Evolutionary conservation across 2,797 vertebrate species (phyloP).

Genomic region (Catamblyrhynchus diadema): DNA sequence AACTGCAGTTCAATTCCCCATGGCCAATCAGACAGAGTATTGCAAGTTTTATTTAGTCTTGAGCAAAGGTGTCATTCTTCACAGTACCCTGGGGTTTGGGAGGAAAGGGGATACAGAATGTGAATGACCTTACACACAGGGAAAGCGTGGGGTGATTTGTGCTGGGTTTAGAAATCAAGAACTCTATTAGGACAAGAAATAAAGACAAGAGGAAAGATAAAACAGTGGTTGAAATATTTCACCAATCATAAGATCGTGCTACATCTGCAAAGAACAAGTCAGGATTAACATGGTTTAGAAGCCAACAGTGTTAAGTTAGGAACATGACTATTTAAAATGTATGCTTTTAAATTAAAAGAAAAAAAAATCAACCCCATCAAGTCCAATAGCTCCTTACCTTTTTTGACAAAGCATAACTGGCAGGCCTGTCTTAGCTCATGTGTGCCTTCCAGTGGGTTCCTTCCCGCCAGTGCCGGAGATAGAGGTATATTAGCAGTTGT

Average conservation of each 20-base stretch:
- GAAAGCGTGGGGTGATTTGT: not conserved
- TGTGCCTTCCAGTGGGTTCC: conserved; percentile 91
- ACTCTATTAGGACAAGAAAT: not conserved
- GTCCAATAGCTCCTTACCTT: conserved; percentile 79
- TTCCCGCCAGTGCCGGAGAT: conserved; percentile 60
- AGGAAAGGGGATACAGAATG: conserved; percentile 60
- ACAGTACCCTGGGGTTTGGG: conserved; percentile 55
- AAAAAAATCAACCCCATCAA: not conserved
- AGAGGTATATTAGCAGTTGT: conserved; percentile 48
- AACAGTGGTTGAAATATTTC: not conserved
- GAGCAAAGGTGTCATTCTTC: conserved; percentile 66
- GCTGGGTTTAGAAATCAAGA: not conserved
- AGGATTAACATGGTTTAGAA: not conserved
- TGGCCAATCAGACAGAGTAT: conserved; percentile 61
- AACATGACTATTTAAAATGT: not conserved
- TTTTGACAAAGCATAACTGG: conserved; percentile 87
- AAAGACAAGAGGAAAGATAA: conserved; percentile 17
- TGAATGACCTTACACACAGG: conserved; percentile 43
- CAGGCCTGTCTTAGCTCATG: conserved; percentile 95
- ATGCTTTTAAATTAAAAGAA: not conserved
- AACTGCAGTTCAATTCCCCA: conserved; percentile 66
- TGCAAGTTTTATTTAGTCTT: conserved; percentile 66
- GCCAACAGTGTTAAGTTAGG: not conserved
- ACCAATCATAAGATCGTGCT: not conserved
- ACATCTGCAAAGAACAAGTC: not conserved